Percentiles rank a stretch among this genome's conserved stretches.
Conservation (phyloP, 2,113 vertebrate genomes). For the Australoheros scitulus region DNA sequence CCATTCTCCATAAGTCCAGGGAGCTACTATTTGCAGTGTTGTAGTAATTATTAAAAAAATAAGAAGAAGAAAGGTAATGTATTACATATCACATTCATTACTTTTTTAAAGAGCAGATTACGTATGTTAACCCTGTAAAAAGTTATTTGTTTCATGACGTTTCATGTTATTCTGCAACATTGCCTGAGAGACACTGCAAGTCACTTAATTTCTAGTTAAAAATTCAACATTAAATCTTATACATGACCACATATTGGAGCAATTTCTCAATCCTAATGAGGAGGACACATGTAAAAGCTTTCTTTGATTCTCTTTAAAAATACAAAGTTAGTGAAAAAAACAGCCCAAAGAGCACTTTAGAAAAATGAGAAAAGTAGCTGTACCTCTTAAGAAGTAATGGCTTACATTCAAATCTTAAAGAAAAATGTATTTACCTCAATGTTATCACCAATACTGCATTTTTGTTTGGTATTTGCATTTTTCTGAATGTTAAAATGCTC, state of each 20-base stretch:
- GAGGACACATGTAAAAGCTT: not conserved
- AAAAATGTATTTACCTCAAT: not conserved
- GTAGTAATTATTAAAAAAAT: not conserved
- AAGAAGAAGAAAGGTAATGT: not conserved
- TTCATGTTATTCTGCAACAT: not conserved
- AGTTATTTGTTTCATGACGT: not conserved
- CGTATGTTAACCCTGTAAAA: not conserved
- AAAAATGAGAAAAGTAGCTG: not conserved
- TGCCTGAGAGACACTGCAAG: not conserved
- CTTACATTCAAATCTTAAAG: not conserved
- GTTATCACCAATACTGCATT: not conserved
- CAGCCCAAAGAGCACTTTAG: not conserved
- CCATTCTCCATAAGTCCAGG: constrained; percentile 20
- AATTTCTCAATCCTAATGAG: not conserved
- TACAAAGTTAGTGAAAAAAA: too few species aligned
- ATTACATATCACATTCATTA: not conserved
- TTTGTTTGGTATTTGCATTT: constrained; percentile 3
- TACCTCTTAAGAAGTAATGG: not conserved
- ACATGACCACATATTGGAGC: not conserved
- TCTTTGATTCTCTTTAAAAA: too few species aligned
- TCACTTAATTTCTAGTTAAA: not conserved
- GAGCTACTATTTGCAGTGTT: constrained; percentile 21
- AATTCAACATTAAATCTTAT: not conserved
- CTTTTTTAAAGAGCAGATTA: not conserved
- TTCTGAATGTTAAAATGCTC: constrained; percentile 21